Evolutionary conservation across 2,888 invertebrate genomes (phyloP), one percentile per base, ranked within the genome.

Genomic region (Eupelmus urozonus): DNA sequence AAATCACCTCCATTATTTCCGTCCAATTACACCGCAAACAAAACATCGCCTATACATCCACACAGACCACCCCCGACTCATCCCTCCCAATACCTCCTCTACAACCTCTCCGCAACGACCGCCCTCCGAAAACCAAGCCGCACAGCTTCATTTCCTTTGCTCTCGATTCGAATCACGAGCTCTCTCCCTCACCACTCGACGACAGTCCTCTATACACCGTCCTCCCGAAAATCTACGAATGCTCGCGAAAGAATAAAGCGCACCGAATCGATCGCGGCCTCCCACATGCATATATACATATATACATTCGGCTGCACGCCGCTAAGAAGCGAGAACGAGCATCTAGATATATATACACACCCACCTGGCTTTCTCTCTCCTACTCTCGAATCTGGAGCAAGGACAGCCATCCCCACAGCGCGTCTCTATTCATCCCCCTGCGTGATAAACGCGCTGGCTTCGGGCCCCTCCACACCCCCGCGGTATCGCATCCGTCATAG

Each of bases 361-460:
- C 29, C 60, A n/a, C 34, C 59, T 59, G 13, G 29, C 5, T 9
- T 27, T 2, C 23, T 20, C 29, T 7, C 27, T 0, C 9, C 9
- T 34, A 34, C 34, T 5, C 9, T 34, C 9, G 55, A 83, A 87
- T 85, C 83, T 86, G 81, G 88, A 84, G 82, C 87, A 87, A 87
- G 87, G 87, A 86, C 86, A 85, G 70, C 71, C 34, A n/a, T n/a
- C n/a, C n/a, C n/a, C n/a, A n/a, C n/a, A n/a, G 34, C 34, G 34
- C 34, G 9, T 34, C 34, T 34, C 9, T 34, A 3, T 9, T 34
- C 34, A 9, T 7, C 59, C 59, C 59, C 20, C 18, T 27, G 29
- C 45, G 59, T 78, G 81, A 76, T 78, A 75, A 66, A 72, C 80
- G 51, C 34, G 34, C 34, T 34, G 3, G 9, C 34, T 34, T 34